phyloP scores from a whole-genome alignment of 2,797 vertebrate genomes.

The Sciurus carolinensis region DNA sequence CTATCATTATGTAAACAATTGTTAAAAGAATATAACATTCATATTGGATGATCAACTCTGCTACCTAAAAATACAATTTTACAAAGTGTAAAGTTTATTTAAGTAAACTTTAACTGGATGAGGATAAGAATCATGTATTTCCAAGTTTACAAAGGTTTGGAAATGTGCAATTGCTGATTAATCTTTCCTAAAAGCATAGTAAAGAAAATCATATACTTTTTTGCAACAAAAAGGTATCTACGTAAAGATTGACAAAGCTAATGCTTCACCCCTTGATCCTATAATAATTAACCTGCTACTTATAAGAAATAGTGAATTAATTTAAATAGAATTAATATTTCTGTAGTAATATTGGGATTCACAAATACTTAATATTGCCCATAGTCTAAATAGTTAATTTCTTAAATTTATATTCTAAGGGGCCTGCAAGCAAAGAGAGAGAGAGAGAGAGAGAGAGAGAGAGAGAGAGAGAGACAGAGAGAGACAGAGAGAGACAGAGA shows the following conservation, averaged over 20 bases:
- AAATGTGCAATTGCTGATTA: neutral
- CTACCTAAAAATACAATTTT: neutral
- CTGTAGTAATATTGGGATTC: neutral
- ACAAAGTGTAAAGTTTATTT: neutral
- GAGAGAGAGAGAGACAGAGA: too few species aligned
- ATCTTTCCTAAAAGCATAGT: neutral
- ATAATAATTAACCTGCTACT: neutral
- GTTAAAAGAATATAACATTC: neutral
- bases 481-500: too few species aligned
- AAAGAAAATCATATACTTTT: neutral
- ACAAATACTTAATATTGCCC: neutral
- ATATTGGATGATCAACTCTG: neutral
- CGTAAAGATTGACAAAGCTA: neutral
- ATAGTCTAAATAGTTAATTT: neutral
- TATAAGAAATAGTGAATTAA: slow-evolving; percentile 8
- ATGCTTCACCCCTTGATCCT: neutral
- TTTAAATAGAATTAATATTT: neutral
- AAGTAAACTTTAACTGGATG: neutral
- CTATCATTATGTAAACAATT: neutral
- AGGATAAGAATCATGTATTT: neutral
- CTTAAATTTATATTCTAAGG: neutral
- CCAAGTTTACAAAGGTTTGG: neutral
- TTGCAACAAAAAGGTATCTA: neutral
- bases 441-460: too few species aligned
- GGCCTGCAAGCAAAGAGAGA: neutral